These are phyloP conservation scores for Globodera rostochiensis DNA, from an alignment of 1,140 invertebrate genomes.

Conservation along the genomic window DNA sequence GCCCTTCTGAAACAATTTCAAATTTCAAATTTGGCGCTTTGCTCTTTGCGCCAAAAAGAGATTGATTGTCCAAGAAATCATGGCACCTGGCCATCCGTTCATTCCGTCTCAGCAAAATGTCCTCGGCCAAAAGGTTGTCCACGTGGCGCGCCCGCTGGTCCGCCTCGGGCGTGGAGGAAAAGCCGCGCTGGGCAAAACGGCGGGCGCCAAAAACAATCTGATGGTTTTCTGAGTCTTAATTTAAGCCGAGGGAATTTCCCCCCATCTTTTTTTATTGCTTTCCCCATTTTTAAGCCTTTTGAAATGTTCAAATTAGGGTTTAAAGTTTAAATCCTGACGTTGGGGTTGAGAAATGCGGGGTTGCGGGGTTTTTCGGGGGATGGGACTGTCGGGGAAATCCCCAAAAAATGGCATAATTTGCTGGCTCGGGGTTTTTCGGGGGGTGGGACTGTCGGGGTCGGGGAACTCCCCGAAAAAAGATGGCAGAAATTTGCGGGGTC, in stretches of 20 bases:
- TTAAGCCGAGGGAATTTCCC: too few relatives aligned
- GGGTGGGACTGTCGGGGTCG: too few relatives aligned
- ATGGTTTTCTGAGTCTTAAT: neutral
- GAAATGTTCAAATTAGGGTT: neutral
- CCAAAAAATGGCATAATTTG: too few relatives aligned
- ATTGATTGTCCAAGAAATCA: neutral
- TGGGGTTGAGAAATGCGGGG: too few relatives aligned
- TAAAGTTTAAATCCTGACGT: too few relatives aligned
- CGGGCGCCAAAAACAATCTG: slow-evolving; percentile 34
- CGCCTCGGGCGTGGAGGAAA: slow-evolving; percentile 30
- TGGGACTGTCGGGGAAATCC: too few relatives aligned
- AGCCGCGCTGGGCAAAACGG: slow-evolving; percentile 38
- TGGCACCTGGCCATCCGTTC: slow-evolving; percentile 33
- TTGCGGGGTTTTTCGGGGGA: too few relatives aligned
- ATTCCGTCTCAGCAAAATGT: slow-evolving; percentile 40
- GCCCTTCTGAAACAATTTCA: slow-evolving; percentile 14
- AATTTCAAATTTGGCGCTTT: too few relatives aligned
- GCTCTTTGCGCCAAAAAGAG: too few relatives aligned
- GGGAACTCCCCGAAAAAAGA: too few relatives aligned
- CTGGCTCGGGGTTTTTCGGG: too few relatives aligned
- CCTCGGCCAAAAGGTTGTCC: slow-evolving; percentile 38
- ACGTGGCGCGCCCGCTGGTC: slow-evolving; percentile 31
- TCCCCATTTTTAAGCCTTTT: slow-evolving; percentile 3
- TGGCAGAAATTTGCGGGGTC: too few relatives aligned
- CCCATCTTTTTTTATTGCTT: neutral